Evolutionary conservation across 2,888 invertebrate genomes (phyloP), one percentile per base, ranked within the genome.

Genomic region (Zhuqinia jingwanae): DNA sequence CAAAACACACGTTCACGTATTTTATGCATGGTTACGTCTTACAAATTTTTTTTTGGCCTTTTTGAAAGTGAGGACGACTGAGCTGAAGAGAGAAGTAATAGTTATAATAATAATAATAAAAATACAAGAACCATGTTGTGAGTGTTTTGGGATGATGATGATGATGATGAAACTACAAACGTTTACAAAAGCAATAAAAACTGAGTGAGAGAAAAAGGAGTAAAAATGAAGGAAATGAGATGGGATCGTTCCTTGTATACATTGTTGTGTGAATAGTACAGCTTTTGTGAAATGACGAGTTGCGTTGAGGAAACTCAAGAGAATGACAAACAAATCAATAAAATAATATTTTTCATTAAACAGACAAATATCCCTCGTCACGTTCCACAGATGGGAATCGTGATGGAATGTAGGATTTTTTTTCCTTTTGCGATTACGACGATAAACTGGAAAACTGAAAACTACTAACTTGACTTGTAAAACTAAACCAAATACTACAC

Each of bases 281-380:
- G n/a, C n/a, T n/a, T n/a, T n/a, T n/a, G n/a, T n/a, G n/a, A n/a
- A n/a, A n/a, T n/a, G n/a, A n/a, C n/a, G 70, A 25, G 27, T 73
- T 50, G 50, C 70, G 36, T 25, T n/a, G 65, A 63, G 13, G 36
- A 68, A 50, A 30, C 20, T 22, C 27, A 27, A 42, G 79, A 75
- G 86, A 86, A 86, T 81, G 86, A 81, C 76, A 88, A 88, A 88
- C 88, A 88, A 88, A 88, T 88, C 88, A 85, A 88, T 88, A 85
- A 88, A 88, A 88, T 88, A 88, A 88, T 88, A 88, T 88, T 88
- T 88, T 88, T 88, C 88, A 88, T 88, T 88, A 88, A 82, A 85
- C 75, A 85, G 85, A 63, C 82, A 88, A 88, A 78, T 85, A 85
- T 73, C 82, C 82, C 85, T 82, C 83, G 88, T 85, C 88, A 88